These are phyloP conservation scores for Xenentodon cancila DNA, from an alignment of 2,797 vertebrate genomes.

Conservation along the genomic window DNA sequence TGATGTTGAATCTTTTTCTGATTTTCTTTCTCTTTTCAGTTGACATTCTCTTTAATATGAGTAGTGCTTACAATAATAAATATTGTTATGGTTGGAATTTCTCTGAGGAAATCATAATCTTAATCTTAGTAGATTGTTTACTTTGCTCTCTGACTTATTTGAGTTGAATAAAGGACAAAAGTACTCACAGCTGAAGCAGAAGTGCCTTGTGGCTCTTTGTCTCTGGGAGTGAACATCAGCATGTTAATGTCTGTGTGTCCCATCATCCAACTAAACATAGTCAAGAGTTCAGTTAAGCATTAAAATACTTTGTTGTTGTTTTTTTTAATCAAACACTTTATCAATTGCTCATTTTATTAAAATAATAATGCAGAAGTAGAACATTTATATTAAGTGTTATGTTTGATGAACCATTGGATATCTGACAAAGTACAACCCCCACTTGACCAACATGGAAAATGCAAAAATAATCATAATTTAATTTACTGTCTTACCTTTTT, in stretches of 20 bases:
- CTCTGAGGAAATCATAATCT: constrained; percentile 56
- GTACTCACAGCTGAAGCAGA: constrained; percentile 38
- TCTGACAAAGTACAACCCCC: too few relatives aligned
- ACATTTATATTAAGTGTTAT: too few relatives aligned
- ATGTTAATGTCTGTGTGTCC: constrained; percentile 36
- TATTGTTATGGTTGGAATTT: constrained; percentile 64
- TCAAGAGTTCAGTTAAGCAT: not conserved
- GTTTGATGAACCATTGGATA: too few relatives aligned
- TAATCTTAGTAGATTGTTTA: constrained; percentile 63
- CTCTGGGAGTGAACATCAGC: constrained; percentile 28
- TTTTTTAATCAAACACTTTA: too few relatives aligned
- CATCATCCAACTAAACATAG: constrained; percentile 10
- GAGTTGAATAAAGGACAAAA: constrained; percentile 53
- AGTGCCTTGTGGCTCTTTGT: constrained; percentile 37
- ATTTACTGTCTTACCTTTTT: too few relatives aligned
- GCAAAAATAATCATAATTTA: too few relatives aligned
- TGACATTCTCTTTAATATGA: constrained; percentile 67
- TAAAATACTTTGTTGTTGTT: constrained; percentile 4
- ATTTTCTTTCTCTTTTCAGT: constrained; percentile 54
- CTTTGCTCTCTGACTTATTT: constrained; percentile 54
- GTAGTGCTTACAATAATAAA: constrained; percentile 53
- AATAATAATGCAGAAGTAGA: too few relatives aligned
- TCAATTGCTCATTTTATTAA: too few relatives aligned
- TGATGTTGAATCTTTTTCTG: constrained; percentile 36
- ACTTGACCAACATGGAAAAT: too few relatives aligned